A percentile compares a stretch with the other conserved stretches of the same genome.
phyloP scores from a whole-genome alignment of 2,888 invertebrate species.

The Apantesis nais region DNA sequence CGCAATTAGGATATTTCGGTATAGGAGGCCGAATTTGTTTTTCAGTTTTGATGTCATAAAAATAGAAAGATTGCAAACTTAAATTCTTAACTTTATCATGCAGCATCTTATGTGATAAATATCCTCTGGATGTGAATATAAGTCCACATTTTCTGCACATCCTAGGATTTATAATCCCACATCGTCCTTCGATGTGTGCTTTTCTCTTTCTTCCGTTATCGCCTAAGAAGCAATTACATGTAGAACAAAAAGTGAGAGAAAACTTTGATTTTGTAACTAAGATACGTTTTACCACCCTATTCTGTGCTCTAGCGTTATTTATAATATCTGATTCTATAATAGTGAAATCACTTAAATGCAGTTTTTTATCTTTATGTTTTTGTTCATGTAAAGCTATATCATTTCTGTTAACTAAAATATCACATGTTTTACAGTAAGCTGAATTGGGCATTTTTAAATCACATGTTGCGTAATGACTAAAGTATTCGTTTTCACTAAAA shows the following conservation, averaged over 20 bases:
- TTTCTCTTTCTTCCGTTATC: constrained; percentile 36
- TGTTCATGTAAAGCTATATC: constrained; percentile 50
- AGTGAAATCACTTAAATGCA: constrained; percentile 45
- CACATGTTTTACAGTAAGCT: constrained; percentile 63
- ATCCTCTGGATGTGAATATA: constrained; percentile 52
- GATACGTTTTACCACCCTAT: neutral
- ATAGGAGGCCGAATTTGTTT: constrained; percentile 62
- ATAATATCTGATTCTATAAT: constrained; percentile 42
- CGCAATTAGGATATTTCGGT: constrained; percentile 66
- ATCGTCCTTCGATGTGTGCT: constrained; percentile 54
- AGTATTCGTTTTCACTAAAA: constrained; percentile 60
- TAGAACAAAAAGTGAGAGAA: constrained; percentile 56
- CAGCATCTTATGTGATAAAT: constrained; percentile 53
- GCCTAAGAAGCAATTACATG: constrained; percentile 64
- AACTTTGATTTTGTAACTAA: constrained; percentile 27
- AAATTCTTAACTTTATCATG: constrained; percentile 55
- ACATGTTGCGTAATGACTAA: constrained; percentile 58
- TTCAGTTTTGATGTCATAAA: constrained; percentile 60
- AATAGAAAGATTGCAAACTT: constrained; percentile 61
- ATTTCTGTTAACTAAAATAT: constrained; percentile 60
- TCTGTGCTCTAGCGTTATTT: constrained; percentile 1
- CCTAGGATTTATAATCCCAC: constrained; percentile 47
- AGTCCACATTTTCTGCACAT: constrained; percentile 68
- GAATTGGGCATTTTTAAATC: constrained; percentile 49
- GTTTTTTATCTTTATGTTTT: constrained; percentile 44